phyloP scores from a whole-genome alignment of 2,797 vertebrate genomes.

The Girardinus metallicus region DNA sequence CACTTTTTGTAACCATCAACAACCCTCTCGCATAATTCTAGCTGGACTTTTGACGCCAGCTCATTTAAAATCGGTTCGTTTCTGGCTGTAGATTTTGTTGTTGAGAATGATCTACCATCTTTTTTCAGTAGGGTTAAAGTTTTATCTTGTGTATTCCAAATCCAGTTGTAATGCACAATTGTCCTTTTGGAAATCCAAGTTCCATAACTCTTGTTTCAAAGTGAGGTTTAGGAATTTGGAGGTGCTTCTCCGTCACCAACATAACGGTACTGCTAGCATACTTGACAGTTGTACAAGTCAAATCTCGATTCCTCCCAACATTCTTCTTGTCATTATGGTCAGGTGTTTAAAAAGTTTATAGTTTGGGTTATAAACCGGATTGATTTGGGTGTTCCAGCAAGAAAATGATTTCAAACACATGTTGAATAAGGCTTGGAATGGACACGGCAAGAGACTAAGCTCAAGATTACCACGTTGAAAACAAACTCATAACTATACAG shows the following conservation, averaged over 20 bases:
- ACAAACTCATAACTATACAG: background rate
- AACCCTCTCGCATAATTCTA: background rate
- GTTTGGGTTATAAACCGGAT: background rate
- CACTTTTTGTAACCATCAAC: background rate
- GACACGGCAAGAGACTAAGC: background rate
- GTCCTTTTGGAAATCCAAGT: background rate
- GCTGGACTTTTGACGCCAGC: background rate
- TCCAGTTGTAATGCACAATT: background rate
- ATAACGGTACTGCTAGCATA: background rate
- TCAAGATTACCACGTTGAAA: background rate
- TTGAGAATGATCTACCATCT: background rate
- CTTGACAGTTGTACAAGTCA: background rate
- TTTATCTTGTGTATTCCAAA: background rate
- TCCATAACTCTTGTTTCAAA: background rate
- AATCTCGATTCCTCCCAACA: background rate
- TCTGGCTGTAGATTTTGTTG: background rate
- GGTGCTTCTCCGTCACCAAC: background rate
- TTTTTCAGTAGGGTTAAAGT: background rate
- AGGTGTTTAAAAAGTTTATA: background rate
- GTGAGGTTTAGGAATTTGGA: background rate
- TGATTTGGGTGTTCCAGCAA: background rate
- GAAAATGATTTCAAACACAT: background rate
- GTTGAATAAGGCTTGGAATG: background rate
- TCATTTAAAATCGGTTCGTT: background rate
- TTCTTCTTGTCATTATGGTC: background rate